These are phyloP conservation scores for Lutraria lutraria DNA, from an alignment of 2,888 invertebrate genomes.

Conservation along the genomic window DNA sequence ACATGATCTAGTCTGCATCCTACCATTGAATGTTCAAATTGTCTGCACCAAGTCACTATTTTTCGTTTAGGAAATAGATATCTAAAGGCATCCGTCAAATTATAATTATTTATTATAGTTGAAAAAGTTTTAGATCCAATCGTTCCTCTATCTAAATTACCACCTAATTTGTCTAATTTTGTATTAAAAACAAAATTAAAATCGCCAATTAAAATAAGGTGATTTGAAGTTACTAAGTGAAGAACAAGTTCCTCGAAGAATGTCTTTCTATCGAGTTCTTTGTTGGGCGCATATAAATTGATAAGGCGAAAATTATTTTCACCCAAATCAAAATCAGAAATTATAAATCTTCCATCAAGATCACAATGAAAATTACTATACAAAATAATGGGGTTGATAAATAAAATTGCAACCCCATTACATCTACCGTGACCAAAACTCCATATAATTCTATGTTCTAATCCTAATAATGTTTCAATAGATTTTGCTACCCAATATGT, in stretches of 20 bases:
- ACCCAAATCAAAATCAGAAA: slow-evolving; percentile 2
- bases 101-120: slow-evolving; percentile 40
- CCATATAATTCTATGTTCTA: slow-evolving; percentile 43
- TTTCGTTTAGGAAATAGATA: slow-evolving; percentile 31
- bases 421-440: slow-evolving; percentile 24
- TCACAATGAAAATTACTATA: slow-evolving; percentile 39
- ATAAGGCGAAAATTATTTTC: slow-evolving; percentile 15
- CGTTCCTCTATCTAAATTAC: slow-evolving; percentile 34
- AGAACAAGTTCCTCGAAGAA: slow-evolving; percentile 45
- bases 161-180: slow-evolving; percentile 51
- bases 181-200: slow-evolving; percentile 57
- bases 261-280: slow-evolving; percentile 37
- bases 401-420: slow-evolving; percentile 27
- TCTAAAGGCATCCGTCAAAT: slow-evolving; percentile 47
- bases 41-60: slow-evolving; percentile 33
- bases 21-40: background rate
- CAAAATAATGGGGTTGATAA: slow-evolving; percentile 19
- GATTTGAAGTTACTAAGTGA: slow-evolving; percentile 36
- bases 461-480: slow-evolving; percentile 27
- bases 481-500: slow-evolving; percentile 24
- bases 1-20: slow-evolving; percentile 31
- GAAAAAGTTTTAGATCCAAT: slow-evolving; percentile 43
- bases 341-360: slow-evolving; percentile 34
- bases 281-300: slow-evolving; percentile 44
- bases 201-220: slow-evolving; percentile 52